phyloP scores from a whole-genome alignment of 2,888 invertebrate species.

The Flabesymbios commensalis region DNA sequence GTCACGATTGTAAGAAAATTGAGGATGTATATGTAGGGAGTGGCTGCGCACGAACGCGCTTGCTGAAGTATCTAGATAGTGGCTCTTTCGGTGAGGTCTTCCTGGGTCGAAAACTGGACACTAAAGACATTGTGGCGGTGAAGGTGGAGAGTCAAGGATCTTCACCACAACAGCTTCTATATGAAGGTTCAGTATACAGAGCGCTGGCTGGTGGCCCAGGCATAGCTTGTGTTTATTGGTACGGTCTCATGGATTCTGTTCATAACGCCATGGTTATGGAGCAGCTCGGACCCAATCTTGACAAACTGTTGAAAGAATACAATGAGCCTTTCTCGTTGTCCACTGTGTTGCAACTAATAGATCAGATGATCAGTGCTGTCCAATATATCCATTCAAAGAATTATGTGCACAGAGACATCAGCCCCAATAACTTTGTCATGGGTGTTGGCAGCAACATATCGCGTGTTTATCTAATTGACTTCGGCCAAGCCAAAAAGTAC shows the following conservation, averaged over 20 bases:
- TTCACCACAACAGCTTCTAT: conserved; percentile 18
- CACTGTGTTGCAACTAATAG: conserved; percentile 21
- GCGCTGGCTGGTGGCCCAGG: conserved; percentile 29
- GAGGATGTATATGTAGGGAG: too few relatives aligned
- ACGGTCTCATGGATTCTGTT: conserved; percentile 21
- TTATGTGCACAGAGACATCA: conserved; percentile 94
- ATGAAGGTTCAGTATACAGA: conserved; percentile 27
- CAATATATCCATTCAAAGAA: conserved; percentile 96
- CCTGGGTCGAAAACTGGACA: conserved; percentile 10
- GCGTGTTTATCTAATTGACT: conserved; percentile 56
- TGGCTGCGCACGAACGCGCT: conserved; percentile 15
- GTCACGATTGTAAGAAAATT: too few relatives aligned
- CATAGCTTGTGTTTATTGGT: conserved; percentile 26
- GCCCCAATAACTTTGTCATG: conserved; percentile 63
- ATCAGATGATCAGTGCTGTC: conserved; percentile 22
- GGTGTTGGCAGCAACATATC: conserved; percentile 2
- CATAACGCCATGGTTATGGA: conserved; percentile 26
- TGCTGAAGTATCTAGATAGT: conserved; percentile 19
- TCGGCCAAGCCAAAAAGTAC: conserved; percentile 56
- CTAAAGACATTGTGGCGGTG: conserved; percentile 23
- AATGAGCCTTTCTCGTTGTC: conserved; percentile 20
- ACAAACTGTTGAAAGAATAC: conserved; percentile 22
- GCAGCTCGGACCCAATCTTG: conserved; percentile 24
- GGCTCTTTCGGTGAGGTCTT: conserved; percentile 32
- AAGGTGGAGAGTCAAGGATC: conserved; percentile 21